Evolutionary conservation across 2,113 vertebrate genomes (phyloP).

Genomic region (Danio rerio): GRCz12tu NC_133198.1:10764001-10764500

Average conservation of each 20-base stretch:
- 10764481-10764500: too few species aligned
- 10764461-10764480: neutral
- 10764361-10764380: slow-evolving; percentile 88
- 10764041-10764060: too few species aligned
- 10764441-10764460: neutral
- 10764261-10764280: slow-evolving; percentile 94
- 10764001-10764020: too few species aligned
- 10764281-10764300: slow-evolving; percentile 88
- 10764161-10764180: too few species aligned
- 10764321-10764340: slow-evolving; percentile 86
- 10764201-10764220: too few species aligned
- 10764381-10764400: slow-evolving; percentile 87
- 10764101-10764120: too few species aligned
- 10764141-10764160: too few species aligned
- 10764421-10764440: neutral
- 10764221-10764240: slow-evolving; percentile 82
- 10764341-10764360: slow-evolving; percentile 88
- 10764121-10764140: too few species aligned
- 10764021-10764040: too few species aligned
- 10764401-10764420: slow-evolving; percentile 47
- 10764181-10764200: too few species aligned
- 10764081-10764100: too few species aligned
- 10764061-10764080: too few species aligned
- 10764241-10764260: slow-evolving; percentile 91
- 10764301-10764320: slow-evolving; percentile 92